Base-by-base conservation (phyloP, 2,113 vertebrate genomes). In the Bettongia penicillata region DNA sequence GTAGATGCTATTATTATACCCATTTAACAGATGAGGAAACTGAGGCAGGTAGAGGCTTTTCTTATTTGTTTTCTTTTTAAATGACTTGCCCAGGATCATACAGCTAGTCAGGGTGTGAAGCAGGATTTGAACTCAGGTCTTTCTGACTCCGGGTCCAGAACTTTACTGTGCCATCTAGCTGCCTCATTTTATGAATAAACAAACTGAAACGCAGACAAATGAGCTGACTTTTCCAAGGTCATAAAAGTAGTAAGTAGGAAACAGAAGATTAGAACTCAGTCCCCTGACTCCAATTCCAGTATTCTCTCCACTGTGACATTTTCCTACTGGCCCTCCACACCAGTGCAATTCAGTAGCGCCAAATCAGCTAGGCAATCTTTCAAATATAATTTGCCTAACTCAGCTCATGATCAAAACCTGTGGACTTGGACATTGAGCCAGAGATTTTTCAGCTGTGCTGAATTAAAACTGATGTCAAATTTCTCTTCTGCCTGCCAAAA, bases 371-470 rank as follows among this genome's bases (percentile, higher is more conserved):
- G 51, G 91, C 91, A 47, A 37, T 50, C 68, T 96, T 91, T 53
- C 11, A 43, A 93, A 8, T 9, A 61, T 93, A 92, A 97, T 9
- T 91, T 43, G 89, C 89, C 53, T 90, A 94, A 92, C 92, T 95
- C 92, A 12, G 49, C 89, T 49, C 37, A 28, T 24, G 92, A 95
- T 90, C 96, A 94, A 96, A 96, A 96, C 51, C 95, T 51, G 1
- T 47, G 92, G 77, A 91, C 94, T n/a, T 93, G 91, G 96, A 89
- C 5, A 37, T 26, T 5, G 52, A 68, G 92, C 3, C 1, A 92
- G 93, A 92, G 48, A 94, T 61, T 94, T 84, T 68, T 91, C 94
- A 91, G 96, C 97, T 97, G 90, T 94, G 50, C 28, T 92, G 61
- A 93, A 94, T 92, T 89, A 96, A 89, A 96, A 31, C 50, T 50